phyloP scores from a whole-genome alignment of 2,888 invertebrate species.

The Cheilosia variabilis region DNA sequence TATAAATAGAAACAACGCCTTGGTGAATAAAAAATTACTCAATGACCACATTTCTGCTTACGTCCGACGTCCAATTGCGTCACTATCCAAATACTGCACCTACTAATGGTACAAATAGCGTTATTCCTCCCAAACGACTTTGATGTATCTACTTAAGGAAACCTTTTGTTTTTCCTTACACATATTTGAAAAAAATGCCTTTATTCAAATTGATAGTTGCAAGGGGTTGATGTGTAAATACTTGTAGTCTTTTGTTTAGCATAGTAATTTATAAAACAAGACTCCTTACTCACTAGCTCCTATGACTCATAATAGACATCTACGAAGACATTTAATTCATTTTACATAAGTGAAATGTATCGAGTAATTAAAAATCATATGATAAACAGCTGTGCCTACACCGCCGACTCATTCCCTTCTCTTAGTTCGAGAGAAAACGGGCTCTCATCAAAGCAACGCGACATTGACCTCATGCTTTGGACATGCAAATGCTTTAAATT shows the following conservation, averaged over 20 bases:
- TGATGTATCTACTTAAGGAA: too few species aligned
- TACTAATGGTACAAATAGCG: conserved; percentile 1
- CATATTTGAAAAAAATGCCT: background rate
- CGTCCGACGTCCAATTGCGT: background rate
- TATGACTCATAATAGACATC: background rate
- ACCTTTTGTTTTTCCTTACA: background rate
- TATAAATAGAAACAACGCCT: background rate
- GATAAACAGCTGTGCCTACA: conserved; percentile 71
- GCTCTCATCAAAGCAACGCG: conserved; percentile 69
- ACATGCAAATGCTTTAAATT: conserved; percentile 75
- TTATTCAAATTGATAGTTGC: background rate
- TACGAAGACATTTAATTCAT: conserved; percentile 2
- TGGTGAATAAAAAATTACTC: background rate
- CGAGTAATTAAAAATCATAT: conserved; percentile 63
- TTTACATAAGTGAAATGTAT: conserved; percentile 44
- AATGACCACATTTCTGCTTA: conserved; percentile 8
- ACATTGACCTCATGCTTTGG: conserved; percentile 75
- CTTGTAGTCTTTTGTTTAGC: background rate
- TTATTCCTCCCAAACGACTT: background rate
- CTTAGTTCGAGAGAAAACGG: conserved; percentile 60
- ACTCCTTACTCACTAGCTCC: background rate
- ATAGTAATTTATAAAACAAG: background rate
- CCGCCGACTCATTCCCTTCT: conserved; percentile 8
- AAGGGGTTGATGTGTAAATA: background rate
- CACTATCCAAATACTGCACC: conserved; percentile 23